Evolutionary conservation across 1,140 invertebrate genomes (phyloP).

Genomic region (Drosophila pandora): DNA sequence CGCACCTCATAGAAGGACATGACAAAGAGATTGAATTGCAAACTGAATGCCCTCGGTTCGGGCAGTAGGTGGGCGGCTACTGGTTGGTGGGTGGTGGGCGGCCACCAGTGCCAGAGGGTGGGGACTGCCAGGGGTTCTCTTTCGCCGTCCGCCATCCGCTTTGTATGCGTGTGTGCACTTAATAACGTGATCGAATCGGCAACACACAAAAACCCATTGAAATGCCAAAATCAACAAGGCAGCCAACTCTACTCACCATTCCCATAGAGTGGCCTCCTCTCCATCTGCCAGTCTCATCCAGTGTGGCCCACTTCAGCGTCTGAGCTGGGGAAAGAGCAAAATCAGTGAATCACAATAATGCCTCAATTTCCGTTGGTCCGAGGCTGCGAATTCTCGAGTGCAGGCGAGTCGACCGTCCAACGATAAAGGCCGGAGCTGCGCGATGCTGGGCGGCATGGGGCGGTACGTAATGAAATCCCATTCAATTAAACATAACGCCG

Average conservation of each 20-base stretch:
- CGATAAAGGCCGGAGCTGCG: conserved; percentile 19
- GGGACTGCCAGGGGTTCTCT: conserved; percentile 12
- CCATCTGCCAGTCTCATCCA: background rate
- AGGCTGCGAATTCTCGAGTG: conserved; percentile 44
- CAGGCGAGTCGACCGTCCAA: conserved; percentile 27
- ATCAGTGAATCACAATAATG: conserved; percentile 81
- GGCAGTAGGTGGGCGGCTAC: conserved; percentile 12
- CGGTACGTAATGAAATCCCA: conserved; percentile 70
- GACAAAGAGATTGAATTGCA: conserved; percentile 71
- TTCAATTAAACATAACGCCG: conserved; percentile 78
- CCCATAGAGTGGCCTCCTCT: background rate
- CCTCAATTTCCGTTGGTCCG: conserved; percentile 75
- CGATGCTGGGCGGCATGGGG: background rate
- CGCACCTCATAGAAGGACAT: conserved; percentile 70
- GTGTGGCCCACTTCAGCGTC: conserved; percentile 4
- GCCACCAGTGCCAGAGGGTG: background rate
- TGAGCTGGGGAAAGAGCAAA: conserved; percentile 64
- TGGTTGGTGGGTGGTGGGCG: conserved; percentile 1
- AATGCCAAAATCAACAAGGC: conserved; percentile 80
- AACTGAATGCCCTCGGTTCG: conserved; percentile 48
- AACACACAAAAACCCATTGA: conserved; percentile 78
- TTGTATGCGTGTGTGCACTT: conserved; percentile 70
- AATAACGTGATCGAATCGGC: conserved; percentile 79
- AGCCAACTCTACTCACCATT: conserved; percentile 17
- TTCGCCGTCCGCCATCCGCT: conserved; percentile 14